These are phyloP conservation scores for Sinocyclocheilus anshuiensis DNA, from an alignment of 2,113 vertebrate species.

Conservation along the genomic window DNA sequence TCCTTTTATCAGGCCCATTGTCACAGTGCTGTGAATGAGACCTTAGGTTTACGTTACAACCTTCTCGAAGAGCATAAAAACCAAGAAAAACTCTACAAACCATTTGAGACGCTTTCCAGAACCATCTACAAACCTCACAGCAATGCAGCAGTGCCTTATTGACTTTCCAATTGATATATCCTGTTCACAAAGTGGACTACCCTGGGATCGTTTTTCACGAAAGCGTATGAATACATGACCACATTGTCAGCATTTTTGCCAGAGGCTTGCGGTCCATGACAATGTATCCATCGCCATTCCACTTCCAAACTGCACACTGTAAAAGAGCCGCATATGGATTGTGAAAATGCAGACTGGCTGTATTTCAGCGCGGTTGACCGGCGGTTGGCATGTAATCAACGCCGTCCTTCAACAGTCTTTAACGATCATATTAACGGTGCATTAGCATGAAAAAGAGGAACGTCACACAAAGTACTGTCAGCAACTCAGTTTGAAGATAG, in stretches of 20 bases:
- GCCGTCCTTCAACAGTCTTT: background rate
- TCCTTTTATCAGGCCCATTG: slow-evolving; percentile 46
- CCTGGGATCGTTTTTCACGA: background rate
- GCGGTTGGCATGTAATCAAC: background rate
- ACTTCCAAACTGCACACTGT: background rate
- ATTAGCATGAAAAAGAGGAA: background rate
- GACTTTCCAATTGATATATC: background rate
- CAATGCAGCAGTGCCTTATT: background rate
- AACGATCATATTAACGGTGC: background rate
- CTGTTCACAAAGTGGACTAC: background rate
- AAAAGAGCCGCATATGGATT: background rate
- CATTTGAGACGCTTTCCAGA: background rate
- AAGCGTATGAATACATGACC: background rate
- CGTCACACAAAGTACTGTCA: background rate
- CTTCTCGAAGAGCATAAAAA: background rate
- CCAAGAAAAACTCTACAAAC: no score
- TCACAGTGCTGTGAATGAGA: slow-evolving; percentile 39
- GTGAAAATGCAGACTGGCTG: background rate
- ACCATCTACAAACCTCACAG: background rate
- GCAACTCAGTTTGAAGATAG: background rate
- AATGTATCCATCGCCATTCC: background rate
- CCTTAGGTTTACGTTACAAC: background rate
- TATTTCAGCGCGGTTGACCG: background rate
- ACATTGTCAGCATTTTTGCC: slow-evolving; percentile 14
- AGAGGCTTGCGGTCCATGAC: background rate